Evolutionary conservation across 1,140 invertebrate species (phyloP), one percentile per base, ranked within the genome.

Genomic region (Lepidurus arcticus): DNA sequence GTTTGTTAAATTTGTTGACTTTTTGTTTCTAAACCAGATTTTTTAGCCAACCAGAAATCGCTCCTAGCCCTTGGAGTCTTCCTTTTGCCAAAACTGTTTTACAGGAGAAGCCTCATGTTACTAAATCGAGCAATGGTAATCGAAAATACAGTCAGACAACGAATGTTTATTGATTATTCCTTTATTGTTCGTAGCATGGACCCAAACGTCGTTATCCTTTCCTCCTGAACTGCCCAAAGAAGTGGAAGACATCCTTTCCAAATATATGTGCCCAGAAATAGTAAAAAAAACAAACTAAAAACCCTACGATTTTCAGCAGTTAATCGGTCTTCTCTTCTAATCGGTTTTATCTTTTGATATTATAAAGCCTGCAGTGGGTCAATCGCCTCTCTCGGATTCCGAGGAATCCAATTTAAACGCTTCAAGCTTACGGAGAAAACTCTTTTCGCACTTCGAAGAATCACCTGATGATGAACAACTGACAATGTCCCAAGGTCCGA

Each of bases 1-100:
- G 21, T 7, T n/a, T 13, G 13, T 7, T 7, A 16, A 65, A 65
- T 65, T 13, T 9, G 21, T n/a, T n/a, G 16, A 16, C 8, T 1
- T 65, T 65, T 65, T 65, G 6, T 21, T 21, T 65, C 53, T 0
- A n/a, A 44, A 26, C 44, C n/a, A 43, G 75, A 13, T 78, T 74
- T 44, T 78, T 78, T 47, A 78, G 73, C 73, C 78, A 78, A n/a
- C 26, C 21, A 11, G 73, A 78, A 47, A 78, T 78, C 42, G 78
- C 78, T n/a, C 78, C 78, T 42, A 74, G 65, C 44, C 78, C 78
- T 24, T 78, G 78, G 78, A 78, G 78, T 34, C 21, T 75, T 45
- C 78, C 78, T 47, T 45, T 34, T 47, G 34, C 43, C 21, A 75
- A 73, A 75, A 73, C 45, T 42, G 44, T 45, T 43, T 24, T 34